Percentiles rank a stretch among this genome's conserved stretches.
Conservation (phyloP, 2,113 vertebrate species). For the Talpa occidentalis region DNA sequence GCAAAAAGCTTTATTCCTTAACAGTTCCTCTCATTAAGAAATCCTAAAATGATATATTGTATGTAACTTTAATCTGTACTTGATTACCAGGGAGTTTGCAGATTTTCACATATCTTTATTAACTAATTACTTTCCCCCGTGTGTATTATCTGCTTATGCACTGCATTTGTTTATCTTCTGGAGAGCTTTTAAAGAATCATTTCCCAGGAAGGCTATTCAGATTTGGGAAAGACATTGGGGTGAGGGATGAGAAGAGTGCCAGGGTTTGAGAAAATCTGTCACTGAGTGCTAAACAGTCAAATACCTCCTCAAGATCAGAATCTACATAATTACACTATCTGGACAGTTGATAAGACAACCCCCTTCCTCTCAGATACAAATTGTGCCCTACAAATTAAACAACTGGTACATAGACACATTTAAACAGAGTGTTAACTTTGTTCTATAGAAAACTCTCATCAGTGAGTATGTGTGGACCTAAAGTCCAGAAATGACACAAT, state of each 20-base stretch:
- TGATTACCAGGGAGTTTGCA: not conserved
- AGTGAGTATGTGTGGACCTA: not conserved
- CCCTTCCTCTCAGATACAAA: not conserved
- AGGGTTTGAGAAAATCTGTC: constrained; percentile 1
- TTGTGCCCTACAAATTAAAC: not conserved
- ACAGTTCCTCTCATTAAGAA: constrained; percentile 1
- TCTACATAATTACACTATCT: not conserved
- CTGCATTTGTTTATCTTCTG: not conserved
- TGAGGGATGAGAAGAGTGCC: not conserved
- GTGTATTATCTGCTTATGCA: constrained; percentile 1
- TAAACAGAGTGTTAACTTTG: not conserved
- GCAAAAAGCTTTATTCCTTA: not conserved
- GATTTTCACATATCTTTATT: not conserved
- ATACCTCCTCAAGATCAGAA: not conserved
- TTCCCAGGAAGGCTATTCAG: not conserved
- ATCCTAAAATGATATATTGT: not conserved
- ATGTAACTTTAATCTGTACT: not conserved
- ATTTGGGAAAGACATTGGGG: not conserved
- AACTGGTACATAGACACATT: not conserved
- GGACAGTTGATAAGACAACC: not conserved
- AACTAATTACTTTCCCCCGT: not conserved
- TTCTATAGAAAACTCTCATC: not conserved
- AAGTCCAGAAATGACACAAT: not conserved
- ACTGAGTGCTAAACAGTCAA: not conserved
- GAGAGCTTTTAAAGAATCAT: not conserved